Percentiles rank a stretch among this genome's conserved stretches.
phyloP scores from a whole-genome alignment of 2,797 vertebrate species.

The Momotus momota region DNA sequence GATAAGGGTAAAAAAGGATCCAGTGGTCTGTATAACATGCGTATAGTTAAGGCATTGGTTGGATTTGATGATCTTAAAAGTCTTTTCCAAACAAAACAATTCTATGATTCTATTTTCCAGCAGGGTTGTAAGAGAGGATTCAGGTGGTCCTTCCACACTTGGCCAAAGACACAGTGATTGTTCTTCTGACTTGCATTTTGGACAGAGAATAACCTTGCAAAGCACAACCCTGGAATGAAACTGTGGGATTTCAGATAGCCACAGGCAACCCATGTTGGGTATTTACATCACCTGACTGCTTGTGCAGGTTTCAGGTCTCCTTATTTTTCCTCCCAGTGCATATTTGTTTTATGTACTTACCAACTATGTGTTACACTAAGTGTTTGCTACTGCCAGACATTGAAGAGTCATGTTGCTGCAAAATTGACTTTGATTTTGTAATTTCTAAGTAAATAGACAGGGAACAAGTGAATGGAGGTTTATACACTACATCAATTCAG shows the following conservation, averaged over 20 bases:
- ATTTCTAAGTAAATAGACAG: not conserved
- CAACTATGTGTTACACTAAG: not conserved
- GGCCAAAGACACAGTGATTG: not conserved
- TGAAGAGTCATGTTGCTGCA: not conserved
- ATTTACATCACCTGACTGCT: too few relatives aligned
- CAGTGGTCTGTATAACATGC: too few relatives aligned
- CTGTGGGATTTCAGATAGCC: not conserved
- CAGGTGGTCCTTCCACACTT: not conserved
- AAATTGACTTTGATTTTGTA: not conserved
- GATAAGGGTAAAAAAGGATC: too few relatives aligned
- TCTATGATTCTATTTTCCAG: too few relatives aligned
- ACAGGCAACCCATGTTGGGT: not conserved
- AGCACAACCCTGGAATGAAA: not conserved
- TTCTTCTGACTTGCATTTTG: not conserved
- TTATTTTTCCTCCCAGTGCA: not conserved
- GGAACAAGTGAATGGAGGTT: not conserved
- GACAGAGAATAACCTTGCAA: not conserved
- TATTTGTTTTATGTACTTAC: not conserved
- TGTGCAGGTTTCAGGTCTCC: not conserved
- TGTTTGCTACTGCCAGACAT: not conserved
- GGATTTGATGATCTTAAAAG: too few relatives aligned
- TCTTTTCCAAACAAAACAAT: too few relatives aligned
- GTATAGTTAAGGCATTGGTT: too few relatives aligned
- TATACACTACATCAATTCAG: not conserved
- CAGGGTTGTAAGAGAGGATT: not conserved